Base-by-base conservation (phyloP, 2,113 vertebrate genomes). In the Hemibagrus wyckioides region DNA sequence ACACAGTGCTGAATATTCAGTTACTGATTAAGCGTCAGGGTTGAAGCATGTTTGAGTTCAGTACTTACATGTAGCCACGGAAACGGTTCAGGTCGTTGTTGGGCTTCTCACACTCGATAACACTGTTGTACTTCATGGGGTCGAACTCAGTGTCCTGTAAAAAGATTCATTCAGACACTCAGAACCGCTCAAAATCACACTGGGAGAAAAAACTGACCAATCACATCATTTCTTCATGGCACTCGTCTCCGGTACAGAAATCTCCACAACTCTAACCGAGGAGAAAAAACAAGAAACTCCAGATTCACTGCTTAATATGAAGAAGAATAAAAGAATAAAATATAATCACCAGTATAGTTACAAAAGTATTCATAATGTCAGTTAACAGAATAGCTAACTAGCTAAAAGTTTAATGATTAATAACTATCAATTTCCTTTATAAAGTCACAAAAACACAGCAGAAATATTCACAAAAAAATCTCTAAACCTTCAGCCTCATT, bases 31-130 rank as follows among this genome's bases (percentile, higher is more conserved):
- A 30, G 21, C 7, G 19, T 11, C n/a, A 54, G 44, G 19, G 25
- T 59, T 25, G 11, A 10, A 69, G 30, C 30, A 69, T 36, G 21
- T 17, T 0, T 2, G 6, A 76, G 41, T 6, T 54, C 21, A 13
- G 57, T 56, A 99, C 98, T 99, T 94, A 99, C 98, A 98, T 98
- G 96, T 96, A 98, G 61, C 98, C 98, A 88, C 94, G 94, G 93
- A 99, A 99, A 88, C 97, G 94, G 93, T 95, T 97, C 91, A 99
- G 95, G 93, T 99, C 97, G 5, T 99, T 99, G 94, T 99, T 99
- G 80, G 98, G 98, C 91, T 97, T 99, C 94, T 99, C 98, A 50
- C 98, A 99, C 93, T 99, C 98, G 82, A 99, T 97, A 1, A 96
- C n/a, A 48, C 97, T 96, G 94, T 96, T 97, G 95, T 99, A 99